Conservation (phyloP, 2,113 vertebrate genomes). For the Cyanoderma ruficeps region DNA sequence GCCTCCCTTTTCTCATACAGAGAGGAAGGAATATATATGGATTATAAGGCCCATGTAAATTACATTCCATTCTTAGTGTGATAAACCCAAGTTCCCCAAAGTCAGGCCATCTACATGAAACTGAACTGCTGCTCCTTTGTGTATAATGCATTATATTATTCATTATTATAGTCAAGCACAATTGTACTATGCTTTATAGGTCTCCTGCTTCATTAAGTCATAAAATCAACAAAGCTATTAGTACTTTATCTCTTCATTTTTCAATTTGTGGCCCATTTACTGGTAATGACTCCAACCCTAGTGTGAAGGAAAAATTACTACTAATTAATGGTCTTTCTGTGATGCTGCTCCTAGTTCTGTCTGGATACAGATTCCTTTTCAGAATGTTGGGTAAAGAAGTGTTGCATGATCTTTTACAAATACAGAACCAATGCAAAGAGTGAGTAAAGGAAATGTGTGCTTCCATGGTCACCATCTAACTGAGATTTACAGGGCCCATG, state of each 20-base stretch:
- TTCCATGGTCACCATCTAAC: background rate
- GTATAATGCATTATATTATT: background rate
- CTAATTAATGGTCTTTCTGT: background rate
- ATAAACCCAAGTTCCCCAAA: background rate
- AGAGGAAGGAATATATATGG: background rate
- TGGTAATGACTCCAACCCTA: background rate
- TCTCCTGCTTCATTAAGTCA: background rate
- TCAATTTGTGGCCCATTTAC: background rate
- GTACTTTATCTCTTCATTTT: background rate
- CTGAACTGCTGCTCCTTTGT: background rate
- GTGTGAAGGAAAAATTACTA: background rate
- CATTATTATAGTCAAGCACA: background rate
- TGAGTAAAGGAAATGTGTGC: background rate
- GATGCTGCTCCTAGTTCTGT: background rate
- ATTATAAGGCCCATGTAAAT: background rate
- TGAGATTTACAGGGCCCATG: background rate
- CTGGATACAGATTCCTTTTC: background rate
- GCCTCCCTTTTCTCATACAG: background rate
- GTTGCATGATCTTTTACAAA: background rate
- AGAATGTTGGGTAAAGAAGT: background rate
- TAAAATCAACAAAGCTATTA: constrained; percentile 1
- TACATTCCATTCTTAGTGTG: background rate
- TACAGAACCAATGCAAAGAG: background rate
- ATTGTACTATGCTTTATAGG: background rate
- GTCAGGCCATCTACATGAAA: background rate